Evolutionary conservation across 1,140 invertebrate genomes (phyloP).

Genomic region (Drosophila pandora): DNA sequence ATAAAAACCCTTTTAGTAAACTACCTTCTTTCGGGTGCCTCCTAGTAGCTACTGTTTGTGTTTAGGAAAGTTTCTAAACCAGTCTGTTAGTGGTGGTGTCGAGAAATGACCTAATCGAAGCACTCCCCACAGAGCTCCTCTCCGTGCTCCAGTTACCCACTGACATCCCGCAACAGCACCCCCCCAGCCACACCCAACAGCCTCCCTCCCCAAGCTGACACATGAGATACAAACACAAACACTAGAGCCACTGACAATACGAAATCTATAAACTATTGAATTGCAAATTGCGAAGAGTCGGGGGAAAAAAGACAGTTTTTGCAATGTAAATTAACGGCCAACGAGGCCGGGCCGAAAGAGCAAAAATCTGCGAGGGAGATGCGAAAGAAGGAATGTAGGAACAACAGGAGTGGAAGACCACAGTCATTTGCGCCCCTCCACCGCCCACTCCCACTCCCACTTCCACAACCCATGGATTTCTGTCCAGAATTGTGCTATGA

Average conservation of each 20-base stretch:
- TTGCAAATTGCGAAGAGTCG: conserved; percentile 49
- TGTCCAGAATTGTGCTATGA: conserved; percentile 67
- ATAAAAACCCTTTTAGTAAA: too few species aligned
- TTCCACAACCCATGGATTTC: conserved; percentile 10
- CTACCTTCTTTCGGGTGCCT: not conserved
- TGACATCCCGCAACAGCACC: conserved; percentile 12
- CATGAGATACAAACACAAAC: conserved; percentile 8
- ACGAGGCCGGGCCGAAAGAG: conserved; percentile 9
- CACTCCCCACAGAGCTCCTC: not conserved
- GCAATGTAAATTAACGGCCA: conserved; percentile 51
- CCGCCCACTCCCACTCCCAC: not conserved
- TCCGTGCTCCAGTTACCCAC: conserved; percentile 27
- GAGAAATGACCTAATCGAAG: conserved; percentile 19
- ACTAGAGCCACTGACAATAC: conserved; percentile 18
- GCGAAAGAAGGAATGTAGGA: conserved; percentile 6
- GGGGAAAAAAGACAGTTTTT: conserved; percentile 46
- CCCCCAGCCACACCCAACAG: not conserved
- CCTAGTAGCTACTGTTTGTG: not conserved
- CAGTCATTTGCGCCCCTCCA: conserved; percentile 21
- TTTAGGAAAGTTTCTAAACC: too few species aligned
- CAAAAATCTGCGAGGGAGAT: conserved; percentile 18
- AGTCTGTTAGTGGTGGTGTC: too few species aligned
- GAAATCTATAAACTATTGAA: conserved; percentile 65
- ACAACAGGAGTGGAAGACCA: conserved; percentile 28
- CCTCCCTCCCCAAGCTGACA: not conserved